These are phyloP conservation scores for Holothuria leucospilota DNA, from an alignment of 53 echinoderm and acorn worm genomes.

Conservation along the genomic window DNA sequence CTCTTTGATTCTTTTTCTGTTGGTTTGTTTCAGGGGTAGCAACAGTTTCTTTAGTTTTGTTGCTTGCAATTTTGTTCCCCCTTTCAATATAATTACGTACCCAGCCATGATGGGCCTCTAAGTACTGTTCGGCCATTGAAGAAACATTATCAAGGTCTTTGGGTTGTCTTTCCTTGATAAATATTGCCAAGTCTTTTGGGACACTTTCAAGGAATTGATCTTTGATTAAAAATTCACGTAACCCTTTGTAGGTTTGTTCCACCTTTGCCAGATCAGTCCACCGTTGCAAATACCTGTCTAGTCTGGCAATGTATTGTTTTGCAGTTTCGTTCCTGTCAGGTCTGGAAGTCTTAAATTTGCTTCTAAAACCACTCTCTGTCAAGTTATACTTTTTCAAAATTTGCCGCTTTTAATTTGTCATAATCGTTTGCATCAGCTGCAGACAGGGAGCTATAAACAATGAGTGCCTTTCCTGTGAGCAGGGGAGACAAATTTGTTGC, in stretches of 20 bases:
- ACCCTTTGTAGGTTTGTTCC: too few species aligned
- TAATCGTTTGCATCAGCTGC: constrained; percentile 22
- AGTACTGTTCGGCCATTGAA: constrained; percentile 18
- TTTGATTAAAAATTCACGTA: too few species aligned
- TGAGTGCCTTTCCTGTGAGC: constrained; percentile 33
- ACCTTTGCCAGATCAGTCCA: too few species aligned
- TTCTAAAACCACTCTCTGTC: constrained; percentile 48
- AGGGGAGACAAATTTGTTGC: neutral
- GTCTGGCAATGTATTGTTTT: constrained; percentile 1
- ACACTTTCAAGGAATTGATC: too few species aligned
- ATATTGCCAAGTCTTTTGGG: neutral
- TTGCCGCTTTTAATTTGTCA: constrained; percentile 9
- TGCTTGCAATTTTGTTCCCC: too few species aligned
- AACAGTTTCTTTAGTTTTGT: too few species aligned
- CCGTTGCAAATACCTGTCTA: constrained; percentile 19
- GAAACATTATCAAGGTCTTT: neutral
- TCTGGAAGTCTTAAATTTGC: constrained; percentile 30
- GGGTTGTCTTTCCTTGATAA: neutral
- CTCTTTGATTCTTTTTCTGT: too few species aligned
- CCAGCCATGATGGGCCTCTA: constrained; percentile 48
- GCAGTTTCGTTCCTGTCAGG: constrained; percentile 41
- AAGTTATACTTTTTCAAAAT: neutral
- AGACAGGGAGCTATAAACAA: constrained; percentile 12
- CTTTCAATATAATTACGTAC: neutral
- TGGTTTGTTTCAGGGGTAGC: too few species aligned